These are phyloP conservation scores for Alosa alosa DNA, from an alignment of 2,113 vertebrate genomes.

Conservation along the genomic window DNA sequence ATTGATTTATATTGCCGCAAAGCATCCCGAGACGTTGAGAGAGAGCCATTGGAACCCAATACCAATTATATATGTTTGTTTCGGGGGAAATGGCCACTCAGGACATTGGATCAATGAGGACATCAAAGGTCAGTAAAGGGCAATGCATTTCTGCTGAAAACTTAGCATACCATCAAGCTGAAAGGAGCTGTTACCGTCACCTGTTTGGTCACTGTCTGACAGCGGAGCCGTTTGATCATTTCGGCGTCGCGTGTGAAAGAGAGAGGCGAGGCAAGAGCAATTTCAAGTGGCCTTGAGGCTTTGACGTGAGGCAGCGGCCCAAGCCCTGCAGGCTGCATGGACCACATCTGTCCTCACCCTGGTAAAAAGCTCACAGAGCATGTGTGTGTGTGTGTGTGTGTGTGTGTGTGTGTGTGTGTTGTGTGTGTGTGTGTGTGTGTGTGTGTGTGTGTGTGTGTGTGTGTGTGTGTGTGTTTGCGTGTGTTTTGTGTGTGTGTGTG, in stretches of 20 bases:
- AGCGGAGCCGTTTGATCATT: constrained; percentile 28
- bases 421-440: too few relatives aligned
- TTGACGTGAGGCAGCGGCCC: neutral
- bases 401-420: too few relatives aligned
- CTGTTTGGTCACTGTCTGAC: constrained; percentile 17
- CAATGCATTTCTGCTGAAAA: constrained; percentile 68
- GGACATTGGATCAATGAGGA: constrained; percentile 71
- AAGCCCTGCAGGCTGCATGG: neutral
- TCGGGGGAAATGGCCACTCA: constrained; percentile 72
- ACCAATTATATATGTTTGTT: constrained; percentile 79
- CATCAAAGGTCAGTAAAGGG: constrained; percentile 69
- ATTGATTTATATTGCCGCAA: constrained; percentile 77
- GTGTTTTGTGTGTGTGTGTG: too few relatives aligned
- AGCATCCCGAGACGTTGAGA: constrained; percentile 68
- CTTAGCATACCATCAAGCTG: constrained; percentile 55
- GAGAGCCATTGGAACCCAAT: constrained; percentile 74
- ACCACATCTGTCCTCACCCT: neutral
- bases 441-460: too few relatives aligned
- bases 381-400: too few relatives aligned
- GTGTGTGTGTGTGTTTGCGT: too few relatives aligned
- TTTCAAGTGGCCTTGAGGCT: neutral
- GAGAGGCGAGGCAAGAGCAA: neutral
- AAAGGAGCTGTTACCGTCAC: constrained; percentile 37
- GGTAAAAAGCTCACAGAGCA: neutral
- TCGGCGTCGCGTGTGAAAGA: neutral